A percentile compares a stretch with the other conserved stretches of the same genome.
Conservation (phyloP, 2,797 vertebrate species). For the Sandelia bainsii region DNA sequence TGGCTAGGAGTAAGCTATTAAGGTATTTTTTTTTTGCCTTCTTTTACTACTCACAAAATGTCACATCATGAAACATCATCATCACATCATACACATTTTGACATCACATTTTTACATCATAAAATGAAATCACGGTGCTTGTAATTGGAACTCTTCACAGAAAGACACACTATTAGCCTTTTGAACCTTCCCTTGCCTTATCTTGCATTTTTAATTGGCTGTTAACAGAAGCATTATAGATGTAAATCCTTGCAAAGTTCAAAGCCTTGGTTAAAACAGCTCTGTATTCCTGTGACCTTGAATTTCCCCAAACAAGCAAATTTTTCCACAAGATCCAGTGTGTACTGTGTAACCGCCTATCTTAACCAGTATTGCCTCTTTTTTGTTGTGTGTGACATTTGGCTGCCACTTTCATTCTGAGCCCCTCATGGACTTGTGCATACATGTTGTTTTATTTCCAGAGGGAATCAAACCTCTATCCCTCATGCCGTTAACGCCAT, state of each 20-base stretch:
- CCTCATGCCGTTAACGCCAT: conserved; percentile 48
- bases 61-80: too few species aligned
- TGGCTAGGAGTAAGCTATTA: too few species aligned
- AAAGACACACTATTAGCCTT: conserved; percentile 50
- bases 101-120: conserved; percentile 10
- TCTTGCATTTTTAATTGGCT: conserved; percentile 58
- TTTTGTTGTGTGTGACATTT: conserved; percentile 48
- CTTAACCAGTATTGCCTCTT: conserved; percentile 53
- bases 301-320: conserved; percentile 38
- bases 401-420: conserved; percentile 58
- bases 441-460: conserved; percentile 58
- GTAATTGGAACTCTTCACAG: conserved; percentile 37
- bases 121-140: conserved; percentile 36
- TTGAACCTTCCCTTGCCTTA: conserved; percentile 47
- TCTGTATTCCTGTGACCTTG: conserved; percentile 50
- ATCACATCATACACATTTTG: too few species aligned
- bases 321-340: conserved; percentile 21
- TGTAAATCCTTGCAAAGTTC: conserved; percentile 28
- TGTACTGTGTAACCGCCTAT: conserved; percentile 48
- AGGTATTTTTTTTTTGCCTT: not conserved
- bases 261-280: conserved; percentile 5
- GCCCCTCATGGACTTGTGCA: conserved; percentile 60
- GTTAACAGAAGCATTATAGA: conserved; percentile 25
- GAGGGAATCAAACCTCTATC: conserved; percentile 55
- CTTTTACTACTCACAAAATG: not conserved